phyloP scores from a whole-genome alignment of 2,797 vertebrate genomes.

The Tragopan temminckii region DNA sequence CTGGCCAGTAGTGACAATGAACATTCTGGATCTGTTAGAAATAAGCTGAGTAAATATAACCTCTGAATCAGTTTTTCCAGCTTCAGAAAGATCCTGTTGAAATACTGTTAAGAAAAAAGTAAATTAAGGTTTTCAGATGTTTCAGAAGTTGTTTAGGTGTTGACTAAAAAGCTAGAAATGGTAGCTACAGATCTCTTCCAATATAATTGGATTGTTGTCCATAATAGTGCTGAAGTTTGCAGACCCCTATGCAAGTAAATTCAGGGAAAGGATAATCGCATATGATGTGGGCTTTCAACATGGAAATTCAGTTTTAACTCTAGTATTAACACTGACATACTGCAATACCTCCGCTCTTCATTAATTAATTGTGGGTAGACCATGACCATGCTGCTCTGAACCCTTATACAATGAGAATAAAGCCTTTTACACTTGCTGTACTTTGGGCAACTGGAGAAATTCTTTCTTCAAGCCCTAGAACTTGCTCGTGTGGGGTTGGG shows the following conservation, averaged over 20 bases:
- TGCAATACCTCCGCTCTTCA: constrained; percentile 64
- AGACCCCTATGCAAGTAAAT: background rate
- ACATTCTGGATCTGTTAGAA: constrained; percentile 18
- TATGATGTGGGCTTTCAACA: background rate
- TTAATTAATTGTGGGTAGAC: constrained; percentile 69
- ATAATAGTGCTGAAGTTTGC: background rate
- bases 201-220: background rate
- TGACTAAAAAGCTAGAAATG: background rate
- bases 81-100: constrained; percentile 43
- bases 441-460: background rate
- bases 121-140: background rate
- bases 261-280: background rate
- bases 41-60: background rate
- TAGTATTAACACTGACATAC: constrained; percentile 40
- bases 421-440: background rate
- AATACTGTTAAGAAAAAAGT: constrained; percentile 32
- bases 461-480: constrained; percentile 35
- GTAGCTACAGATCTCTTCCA: background rate
- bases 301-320: constrained; percentile 37
- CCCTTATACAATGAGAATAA: constrained; percentile 86
- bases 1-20: background rate
- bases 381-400: constrained; percentile 79
- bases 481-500: background rate
- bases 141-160: background rate
- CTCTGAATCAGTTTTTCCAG: constrained; percentile 9